Base-by-base conservation (phyloP, 1,140 invertebrate species). In the Pachyrhynchus sulphureomaculatus region DNA sequence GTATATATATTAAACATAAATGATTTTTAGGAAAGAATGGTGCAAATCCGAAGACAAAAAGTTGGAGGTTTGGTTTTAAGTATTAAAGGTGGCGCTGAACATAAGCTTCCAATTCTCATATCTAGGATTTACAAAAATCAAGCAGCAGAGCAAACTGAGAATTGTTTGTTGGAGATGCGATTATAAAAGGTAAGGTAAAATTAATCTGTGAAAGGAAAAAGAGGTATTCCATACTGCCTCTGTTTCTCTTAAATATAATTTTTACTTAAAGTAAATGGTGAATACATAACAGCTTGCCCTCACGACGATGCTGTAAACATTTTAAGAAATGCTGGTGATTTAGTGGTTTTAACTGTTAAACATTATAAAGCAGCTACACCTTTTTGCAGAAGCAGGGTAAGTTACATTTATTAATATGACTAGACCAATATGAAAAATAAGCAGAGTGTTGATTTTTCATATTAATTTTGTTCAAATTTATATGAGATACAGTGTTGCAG, bases 271-370 rank as follows among this genome's bases (percentile, higher is more conserved):
- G 92, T 96, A 10, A 97, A 97, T 79, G 93, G 91, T 4, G 88
- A 92, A 73, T 90, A 90, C 71, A 92, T 96, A 66, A 94, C 93
- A 20, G 88, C 88, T 21, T 90, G 89, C 69, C 90, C 88, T 59
- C 95, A 98, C 75, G 95, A 97, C 74, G 92, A 96, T 75, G 95
- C 95, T 37, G 93, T 98, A 6, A 90, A 93, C 75, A 91, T 95
- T 69, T 80, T 98, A 44, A 83, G 92, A 68, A 93, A 94, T 74
- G 92, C 92, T 32, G 94, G 93, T 1, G 90, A 94, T 73, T 85
- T 92, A 67, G 92, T 98, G 0, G 90, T 91, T 34, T 81, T 98
- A 23, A 94, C 92, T 3, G 92, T 98, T 0, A 93, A 94, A 75
- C 93, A 97, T 78, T 96, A 96, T 79, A 85, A 90, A 66, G 93